Percentiles rank a stretch among this genome's conserved stretches.
Conservation (phyloP, 2,888 invertebrate genomes). For the Pseudanteris insignis region DNA sequence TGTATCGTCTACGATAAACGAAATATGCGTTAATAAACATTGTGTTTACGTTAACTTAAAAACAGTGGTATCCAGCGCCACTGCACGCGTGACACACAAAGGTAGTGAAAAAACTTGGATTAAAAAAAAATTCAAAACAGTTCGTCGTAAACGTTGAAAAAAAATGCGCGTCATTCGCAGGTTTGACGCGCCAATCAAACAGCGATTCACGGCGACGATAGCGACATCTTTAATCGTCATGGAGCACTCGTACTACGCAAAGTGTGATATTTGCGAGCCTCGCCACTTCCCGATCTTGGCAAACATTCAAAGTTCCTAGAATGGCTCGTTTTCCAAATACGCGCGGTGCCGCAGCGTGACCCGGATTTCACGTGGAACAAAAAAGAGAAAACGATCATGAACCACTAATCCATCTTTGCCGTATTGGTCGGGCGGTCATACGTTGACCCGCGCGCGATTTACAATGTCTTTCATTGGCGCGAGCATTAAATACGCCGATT, state of each 20-base stretch:
- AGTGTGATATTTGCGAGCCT: constrained; percentile 26
- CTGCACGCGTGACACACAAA: no score
- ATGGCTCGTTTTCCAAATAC: constrained; percentile 40
- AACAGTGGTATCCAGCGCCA: no score
- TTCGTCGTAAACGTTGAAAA: no score
- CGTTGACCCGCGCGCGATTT: constrained; percentile 21
- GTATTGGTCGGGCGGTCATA: constrained; percentile 26
- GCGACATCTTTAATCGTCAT: constrained; percentile 27
- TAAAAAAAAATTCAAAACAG: no score
- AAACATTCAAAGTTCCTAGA: constrained; percentile 33
- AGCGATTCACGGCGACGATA: constrained; percentile 14
- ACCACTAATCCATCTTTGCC: constrained; percentile 34
- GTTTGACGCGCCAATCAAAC: constrained; percentile 16
- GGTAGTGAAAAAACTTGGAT: no score
- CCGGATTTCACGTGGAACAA: constrained; percentile 31
- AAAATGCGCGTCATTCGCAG: constrained; percentile 1
- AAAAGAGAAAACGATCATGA: constrained; percentile 29
- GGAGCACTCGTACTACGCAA: constrained; percentile 5
- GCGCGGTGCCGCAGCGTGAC: constrained; percentile 30
- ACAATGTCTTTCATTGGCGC: constrained; percentile 25
- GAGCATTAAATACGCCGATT: no score
- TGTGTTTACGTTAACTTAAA: no score
- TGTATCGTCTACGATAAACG: no score
- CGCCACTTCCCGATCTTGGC: constrained; percentile 32
- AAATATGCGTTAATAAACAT: no score